These are phyloP conservation scores for Leucophenga maculata DNA, from an alignment of 2,888 invertebrate genomes.

Conservation along the genomic window DNA sequence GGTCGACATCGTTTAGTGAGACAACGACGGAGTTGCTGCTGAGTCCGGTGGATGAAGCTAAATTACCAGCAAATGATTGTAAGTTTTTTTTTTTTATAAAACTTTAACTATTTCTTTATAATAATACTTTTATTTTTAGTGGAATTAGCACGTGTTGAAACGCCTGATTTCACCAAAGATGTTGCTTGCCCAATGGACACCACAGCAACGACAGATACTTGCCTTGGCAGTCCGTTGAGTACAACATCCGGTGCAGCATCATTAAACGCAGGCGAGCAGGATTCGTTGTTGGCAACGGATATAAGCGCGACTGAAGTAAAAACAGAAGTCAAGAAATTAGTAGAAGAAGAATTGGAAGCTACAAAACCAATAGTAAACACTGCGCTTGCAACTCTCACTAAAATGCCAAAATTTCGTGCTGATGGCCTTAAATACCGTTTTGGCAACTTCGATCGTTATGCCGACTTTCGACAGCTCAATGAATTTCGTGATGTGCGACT, in stretches of 20 bases:
- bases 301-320: constrained; percentile 14
- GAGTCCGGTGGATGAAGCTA: constrained; percentile 71
- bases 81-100: too few species aligned
- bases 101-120: too few species aligned
- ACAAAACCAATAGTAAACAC: constrained; percentile 11
- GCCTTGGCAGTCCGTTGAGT: constrained; percentile 61
- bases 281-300: constrained; percentile 43
- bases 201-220: constrained; percentile 47
- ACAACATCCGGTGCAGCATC: constrained; percentile 58
- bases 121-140: constrained; percentile 39
- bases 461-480: constrained; percentile 92
- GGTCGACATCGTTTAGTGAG: constrained; percentile 73
- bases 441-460: constrained; percentile 98
- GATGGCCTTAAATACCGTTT: constrained; percentile 89
- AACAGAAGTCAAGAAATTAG: constrained; percentile 19
- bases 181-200: constrained; percentile 36
- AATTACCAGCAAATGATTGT: constrained; percentile 57
- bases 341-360: background rate
- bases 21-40: constrained; percentile 69
- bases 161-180: constrained; percentile 54
- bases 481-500: constrained; percentile 88
- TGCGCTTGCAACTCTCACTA: constrained; percentile 33
- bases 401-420: constrained; percentile 76
- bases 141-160: constrained; percentile 66
- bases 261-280: constrained; percentile 58